Percentiles rank a stretch among this genome's conserved stretches.
Conservation (phyloP, 2,113 vertebrate species). For the Gymnobelideus leadbeateri region DNA sequence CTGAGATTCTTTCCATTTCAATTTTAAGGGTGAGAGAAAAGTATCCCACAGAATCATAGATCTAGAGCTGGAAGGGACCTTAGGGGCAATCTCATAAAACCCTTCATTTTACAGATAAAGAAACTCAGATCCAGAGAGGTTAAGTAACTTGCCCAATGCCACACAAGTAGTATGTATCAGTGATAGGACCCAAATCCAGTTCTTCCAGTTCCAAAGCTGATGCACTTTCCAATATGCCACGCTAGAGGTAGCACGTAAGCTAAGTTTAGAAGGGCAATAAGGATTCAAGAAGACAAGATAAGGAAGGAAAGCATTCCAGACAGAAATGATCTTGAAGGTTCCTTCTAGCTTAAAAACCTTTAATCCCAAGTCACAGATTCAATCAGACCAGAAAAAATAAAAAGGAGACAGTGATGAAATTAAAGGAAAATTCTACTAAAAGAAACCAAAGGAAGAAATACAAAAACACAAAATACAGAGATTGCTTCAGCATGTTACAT, state of each 20-base stretch:
- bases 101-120: not conserved
- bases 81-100: not conserved
- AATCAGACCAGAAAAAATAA: not conserved
- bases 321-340: not conserved
- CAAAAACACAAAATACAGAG: not conserved
- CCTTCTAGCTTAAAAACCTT: not conserved
- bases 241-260: not conserved
- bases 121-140: not conserved
- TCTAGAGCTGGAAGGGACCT: not conserved
- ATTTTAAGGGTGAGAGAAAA: no score
- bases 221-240: not conserved
- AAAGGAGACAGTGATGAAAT: not conserved
- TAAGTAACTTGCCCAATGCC: not conserved
- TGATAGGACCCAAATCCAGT: not conserved
- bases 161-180: not conserved
- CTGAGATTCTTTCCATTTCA: not conserved
- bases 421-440: not conserved
- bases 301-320: not conserved
- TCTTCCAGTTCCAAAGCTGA: not conserved
- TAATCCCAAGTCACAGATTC: constrained; percentile 1
- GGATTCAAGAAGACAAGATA: not conserved
- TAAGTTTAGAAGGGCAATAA: not conserved
- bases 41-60: no score
- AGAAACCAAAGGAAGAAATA: not conserved
- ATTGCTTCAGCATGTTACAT: not conserved